phyloP scores from a whole-genome alignment of 2,888 invertebrate species.

The Pyrrhia umbra region DNA sequence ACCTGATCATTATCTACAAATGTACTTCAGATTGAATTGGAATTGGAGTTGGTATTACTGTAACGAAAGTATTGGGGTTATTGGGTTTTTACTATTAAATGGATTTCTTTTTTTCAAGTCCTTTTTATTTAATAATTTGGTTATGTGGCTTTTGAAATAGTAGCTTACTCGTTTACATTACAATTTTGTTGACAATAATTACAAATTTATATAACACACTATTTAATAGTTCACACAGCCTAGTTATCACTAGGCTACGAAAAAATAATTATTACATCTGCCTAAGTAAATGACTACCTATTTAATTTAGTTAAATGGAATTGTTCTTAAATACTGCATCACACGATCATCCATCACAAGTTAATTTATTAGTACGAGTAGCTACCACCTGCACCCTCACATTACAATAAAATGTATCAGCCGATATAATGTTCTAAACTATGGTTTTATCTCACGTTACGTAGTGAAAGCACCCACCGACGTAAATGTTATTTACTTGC shows the following conservation, averaged over 20 bases:
- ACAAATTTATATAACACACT: too few species aligned
- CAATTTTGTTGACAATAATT: too few species aligned
- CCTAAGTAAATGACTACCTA: neutral
- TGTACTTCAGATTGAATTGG: slow-evolving; percentile 28
- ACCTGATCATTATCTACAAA: slow-evolving; percentile 37
- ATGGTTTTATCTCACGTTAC: slow-evolving; percentile 37
- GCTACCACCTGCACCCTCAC: slow-evolving; percentile 31
- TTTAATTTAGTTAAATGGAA: neutral
- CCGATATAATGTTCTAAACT: slow-evolving; percentile 36
- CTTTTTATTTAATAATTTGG: neutral
- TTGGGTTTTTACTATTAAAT: slow-evolving; percentile 1
- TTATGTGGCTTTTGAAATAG: neutral
- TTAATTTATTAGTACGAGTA: slow-evolving; percentile 8
- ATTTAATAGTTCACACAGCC: neutral
- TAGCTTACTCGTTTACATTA: neutral
- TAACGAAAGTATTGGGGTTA: slow-evolving; percentile 11
- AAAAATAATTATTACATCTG: neutral
- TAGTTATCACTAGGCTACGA: neutral
- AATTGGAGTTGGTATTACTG: slow-evolving; percentile 15
- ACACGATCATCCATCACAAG: slow-evolving; percentile 18
- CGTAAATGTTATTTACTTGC: slow-evolving; percentile 72
- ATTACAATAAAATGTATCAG: slow-evolving; percentile 33
- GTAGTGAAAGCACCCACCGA: slow-evolving; percentile 74
- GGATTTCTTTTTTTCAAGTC: neutral
- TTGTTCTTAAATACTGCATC: slow-evolving; percentile 3